Conservation (phyloP, 2,797 vertebrate genomes). For the Allenopithecus nigroviridis region DNA sequence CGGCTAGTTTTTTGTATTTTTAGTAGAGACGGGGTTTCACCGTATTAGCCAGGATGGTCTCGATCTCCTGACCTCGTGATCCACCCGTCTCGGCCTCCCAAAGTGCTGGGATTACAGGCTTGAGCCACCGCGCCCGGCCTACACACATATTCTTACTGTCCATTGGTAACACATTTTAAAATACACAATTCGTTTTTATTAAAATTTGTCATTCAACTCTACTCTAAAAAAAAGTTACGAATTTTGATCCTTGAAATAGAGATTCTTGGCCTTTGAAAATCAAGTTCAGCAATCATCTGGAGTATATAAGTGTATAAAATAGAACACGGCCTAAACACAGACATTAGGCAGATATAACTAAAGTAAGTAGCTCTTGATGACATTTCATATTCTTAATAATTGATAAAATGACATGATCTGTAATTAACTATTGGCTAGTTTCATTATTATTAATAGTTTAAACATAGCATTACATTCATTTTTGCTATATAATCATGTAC, state of each 20-base stretch:
- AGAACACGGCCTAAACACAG: background rate
- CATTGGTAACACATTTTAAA: background rate
- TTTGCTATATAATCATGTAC: background rate
- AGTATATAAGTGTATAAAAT: background rate
- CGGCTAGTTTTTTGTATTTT: too few species aligned
- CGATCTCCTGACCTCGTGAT: too few species aligned
- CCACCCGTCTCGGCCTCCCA: too few species aligned
- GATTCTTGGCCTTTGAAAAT: background rate
- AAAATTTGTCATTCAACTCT: background rate
- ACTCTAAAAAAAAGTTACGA: background rate
- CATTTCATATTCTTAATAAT: background rate
- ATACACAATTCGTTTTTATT: background rate
- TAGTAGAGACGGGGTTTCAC: too few species aligned
- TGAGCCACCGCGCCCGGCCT: too few species aligned
- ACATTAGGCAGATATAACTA: background rate
- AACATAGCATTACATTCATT: background rate
- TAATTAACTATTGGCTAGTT: background rate
- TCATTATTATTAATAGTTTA: background rate
- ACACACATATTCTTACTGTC: too few species aligned
- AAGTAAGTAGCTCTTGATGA: background rate
- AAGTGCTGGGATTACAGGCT: too few species aligned
- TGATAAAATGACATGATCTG: background rate
- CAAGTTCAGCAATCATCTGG: background rate
- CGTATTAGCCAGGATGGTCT: too few species aligned
- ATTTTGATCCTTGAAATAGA: background rate